Conservation (phyloP, 2,888 invertebrate species). For the Apodemia mormo region DNA sequence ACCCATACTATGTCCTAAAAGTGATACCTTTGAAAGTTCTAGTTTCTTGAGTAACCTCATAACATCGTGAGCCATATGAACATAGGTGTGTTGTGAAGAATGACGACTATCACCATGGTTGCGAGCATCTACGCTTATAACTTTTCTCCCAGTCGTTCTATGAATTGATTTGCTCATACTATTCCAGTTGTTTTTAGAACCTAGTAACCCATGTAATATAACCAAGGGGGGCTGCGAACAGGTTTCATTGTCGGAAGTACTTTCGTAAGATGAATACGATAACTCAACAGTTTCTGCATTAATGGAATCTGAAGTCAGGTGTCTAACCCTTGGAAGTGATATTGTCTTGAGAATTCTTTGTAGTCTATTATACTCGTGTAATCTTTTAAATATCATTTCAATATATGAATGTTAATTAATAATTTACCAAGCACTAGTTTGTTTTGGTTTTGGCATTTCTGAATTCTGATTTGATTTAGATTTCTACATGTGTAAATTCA, state of each 20-base stretch:
- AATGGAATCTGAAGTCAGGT: conserved; percentile 49
- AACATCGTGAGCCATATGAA: conserved; percentile 85
- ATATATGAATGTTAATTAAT: background rate
- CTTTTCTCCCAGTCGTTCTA: conserved; percentile 85
- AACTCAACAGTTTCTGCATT: conserved; percentile 82
- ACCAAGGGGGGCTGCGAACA: conserved; percentile 84
- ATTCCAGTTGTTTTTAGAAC: conserved; percentile 96
- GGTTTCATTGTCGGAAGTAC: conserved; percentile 55
- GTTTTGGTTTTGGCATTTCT: conserved; percentile 13
- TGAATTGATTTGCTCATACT: conserved; percentile 90
- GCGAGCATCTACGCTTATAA: conserved; percentile 93
- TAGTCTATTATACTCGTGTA: conserved; percentile 20
- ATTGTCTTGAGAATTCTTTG: conserved; percentile 40
- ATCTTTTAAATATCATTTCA: conserved; percentile 29
- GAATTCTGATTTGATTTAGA: background rate
- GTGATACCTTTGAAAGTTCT: conserved; percentile 83
- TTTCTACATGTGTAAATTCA: too few relatives aligned
- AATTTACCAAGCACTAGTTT: conserved; percentile 5
- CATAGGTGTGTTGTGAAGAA: conserved; percentile 86
- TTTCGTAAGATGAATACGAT: conserved; percentile 86
- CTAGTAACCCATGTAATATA: conserved; percentile 94
- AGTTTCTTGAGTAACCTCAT: conserved; percentile 84
- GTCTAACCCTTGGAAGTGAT: conserved; percentile 42
- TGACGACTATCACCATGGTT: conserved; percentile 98
- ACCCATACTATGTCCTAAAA: conserved; percentile 97